Base-by-base conservation (phyloP, 1,140 invertebrate genomes). In the Dendrolimus kikuchii region DNA sequence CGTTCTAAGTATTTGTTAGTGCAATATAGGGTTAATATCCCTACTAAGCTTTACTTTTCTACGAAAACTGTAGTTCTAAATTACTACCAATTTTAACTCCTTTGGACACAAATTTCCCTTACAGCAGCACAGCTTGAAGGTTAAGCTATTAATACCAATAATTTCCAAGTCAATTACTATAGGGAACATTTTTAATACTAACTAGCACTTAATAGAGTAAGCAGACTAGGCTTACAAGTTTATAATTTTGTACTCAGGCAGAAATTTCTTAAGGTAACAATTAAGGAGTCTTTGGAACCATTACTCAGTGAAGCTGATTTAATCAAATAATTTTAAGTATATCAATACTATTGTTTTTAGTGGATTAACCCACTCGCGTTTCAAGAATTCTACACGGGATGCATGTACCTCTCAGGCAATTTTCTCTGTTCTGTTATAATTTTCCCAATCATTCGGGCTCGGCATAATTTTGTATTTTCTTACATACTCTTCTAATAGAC, bases 121-220 rank as follows among this genome's bases (percentile, higher is more conserved):
- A 55, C 75, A 81, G 71, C 76, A 79, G 74, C 78, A 79, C 74
- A 69, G 79, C 78, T 82, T 85, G 61, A 50, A 62, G 74, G 57
- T 73, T 66, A 68, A 71, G 74, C 82, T 77, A 79, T 71, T 72
- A 80, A 74, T 62, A 82, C 69, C 75, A 74, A 83, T 78, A 89
- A 90, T 90, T 87, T 90, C 89, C 88, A 90, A 90, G 90, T 91
- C 90, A 91, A 91, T 91, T 91, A 91, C 82, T 89, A 87, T 90
- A 90, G 90, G 90, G 90, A 91, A 90, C 90, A 91, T 90, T 87
- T 50, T 85, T 86, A 83, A 70, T 84, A 83, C 76, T 80, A 78
- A 78, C 70, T 70, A 86, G 83, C 79, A 84, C 73, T 74, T 84
- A 83, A 68, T 81, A 83, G 76, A 64, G 79, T 86, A 84, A 86